phyloP scores from a whole-genome alignment of 1,140 invertebrate genomes.

The Lepidurus arcticus region DNA sequence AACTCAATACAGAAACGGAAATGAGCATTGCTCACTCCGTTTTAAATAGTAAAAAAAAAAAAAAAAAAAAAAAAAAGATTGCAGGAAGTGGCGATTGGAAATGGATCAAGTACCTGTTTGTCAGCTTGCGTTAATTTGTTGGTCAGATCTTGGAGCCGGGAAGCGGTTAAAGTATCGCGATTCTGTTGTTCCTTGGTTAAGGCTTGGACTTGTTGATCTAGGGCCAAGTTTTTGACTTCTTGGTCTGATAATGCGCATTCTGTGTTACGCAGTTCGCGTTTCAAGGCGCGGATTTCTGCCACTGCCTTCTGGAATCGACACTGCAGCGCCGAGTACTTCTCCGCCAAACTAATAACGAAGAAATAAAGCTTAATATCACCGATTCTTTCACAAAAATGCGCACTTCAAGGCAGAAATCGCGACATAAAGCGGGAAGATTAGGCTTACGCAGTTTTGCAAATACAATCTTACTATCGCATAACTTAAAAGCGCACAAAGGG shows the following conservation, averaged over 20 bases:
- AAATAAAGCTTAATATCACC: conserved; percentile 29
- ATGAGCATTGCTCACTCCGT: too few relatives aligned
- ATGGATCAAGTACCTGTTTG: conserved; percentile 56
- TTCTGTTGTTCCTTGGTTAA: conserved; percentile 62
- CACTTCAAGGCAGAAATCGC: background rate
- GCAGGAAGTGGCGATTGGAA: background rate
- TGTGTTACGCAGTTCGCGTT: conserved; percentile 70
- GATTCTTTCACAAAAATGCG: background rate
- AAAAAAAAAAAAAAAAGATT: background rate
- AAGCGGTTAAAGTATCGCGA: conserved; percentile 70
- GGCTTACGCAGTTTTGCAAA: too few relatives aligned
- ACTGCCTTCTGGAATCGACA: conserved; percentile 73
- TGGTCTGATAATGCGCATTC: conserved; percentile 70
- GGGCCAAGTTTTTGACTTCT: conserved; percentile 65
- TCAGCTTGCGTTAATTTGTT: conserved; percentile 72
- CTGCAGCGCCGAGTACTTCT: conserved; percentile 69
- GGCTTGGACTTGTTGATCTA: conserved; percentile 64
- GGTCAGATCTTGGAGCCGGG: conserved; percentile 75
- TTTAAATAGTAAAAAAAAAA: too few relatives aligned
- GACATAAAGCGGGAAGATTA: background rate
- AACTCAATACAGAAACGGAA: too few relatives aligned
- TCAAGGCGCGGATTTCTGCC: conserved; percentile 72
- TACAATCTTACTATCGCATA: too few relatives aligned
- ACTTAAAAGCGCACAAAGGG: too few relatives aligned
- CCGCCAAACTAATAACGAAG: conserved; percentile 54